Percentiles rank a stretch among this genome's conserved stretches.
Conservation (phyloP, 2,888 invertebrate genomes). For the Dicranocentrus wangi region DNA sequence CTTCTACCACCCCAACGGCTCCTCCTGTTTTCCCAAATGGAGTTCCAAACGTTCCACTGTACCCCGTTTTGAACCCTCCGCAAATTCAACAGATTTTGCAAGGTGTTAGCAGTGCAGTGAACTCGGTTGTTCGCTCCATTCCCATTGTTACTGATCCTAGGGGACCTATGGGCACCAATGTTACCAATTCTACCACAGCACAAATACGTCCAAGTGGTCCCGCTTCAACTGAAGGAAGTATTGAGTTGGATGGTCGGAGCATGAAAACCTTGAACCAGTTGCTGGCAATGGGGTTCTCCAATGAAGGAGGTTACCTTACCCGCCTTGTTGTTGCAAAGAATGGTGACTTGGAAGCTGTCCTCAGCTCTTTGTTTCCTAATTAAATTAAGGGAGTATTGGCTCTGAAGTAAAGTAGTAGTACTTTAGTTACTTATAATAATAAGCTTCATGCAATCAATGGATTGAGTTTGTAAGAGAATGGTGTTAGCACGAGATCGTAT, state of each 20-base stretch:
- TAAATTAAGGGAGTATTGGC: no score
- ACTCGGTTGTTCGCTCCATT: constrained; percentile 67
- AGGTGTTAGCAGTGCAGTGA: constrained; percentile 65
- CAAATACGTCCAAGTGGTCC: constrained; percentile 31
- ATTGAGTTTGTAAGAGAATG: no score
- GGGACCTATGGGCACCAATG: constrained; percentile 33
- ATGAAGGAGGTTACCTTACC: constrained; percentile 70
- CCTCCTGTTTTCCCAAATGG: constrained; percentile 32
- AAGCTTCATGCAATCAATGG: no score
- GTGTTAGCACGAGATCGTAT: no score
- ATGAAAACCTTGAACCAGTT: constrained; percentile 69
- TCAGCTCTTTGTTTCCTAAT: constrained; percentile 69
- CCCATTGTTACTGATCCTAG: constrained; percentile 62
- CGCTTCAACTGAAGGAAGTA: background rate
- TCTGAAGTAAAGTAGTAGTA: no score
- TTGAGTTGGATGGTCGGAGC: constrained; percentile 50
- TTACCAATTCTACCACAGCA: constrained; percentile 13
- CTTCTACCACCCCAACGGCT: constrained; percentile 15
- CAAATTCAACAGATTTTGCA: constrained; percentile 66
- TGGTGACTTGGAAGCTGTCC: constrained; percentile 70
- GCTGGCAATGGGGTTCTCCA: constrained; percentile 72
- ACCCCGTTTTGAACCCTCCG: constrained; percentile 62
- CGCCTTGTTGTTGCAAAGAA: constrained; percentile 70
- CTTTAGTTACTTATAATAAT: no score
- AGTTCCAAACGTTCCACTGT: constrained; percentile 46